A percentile compares a stretch with the other conserved stretches of the same genome.
Conservation (phyloP, 2,113 vertebrate species). For the Neotoma lepida region DNA sequence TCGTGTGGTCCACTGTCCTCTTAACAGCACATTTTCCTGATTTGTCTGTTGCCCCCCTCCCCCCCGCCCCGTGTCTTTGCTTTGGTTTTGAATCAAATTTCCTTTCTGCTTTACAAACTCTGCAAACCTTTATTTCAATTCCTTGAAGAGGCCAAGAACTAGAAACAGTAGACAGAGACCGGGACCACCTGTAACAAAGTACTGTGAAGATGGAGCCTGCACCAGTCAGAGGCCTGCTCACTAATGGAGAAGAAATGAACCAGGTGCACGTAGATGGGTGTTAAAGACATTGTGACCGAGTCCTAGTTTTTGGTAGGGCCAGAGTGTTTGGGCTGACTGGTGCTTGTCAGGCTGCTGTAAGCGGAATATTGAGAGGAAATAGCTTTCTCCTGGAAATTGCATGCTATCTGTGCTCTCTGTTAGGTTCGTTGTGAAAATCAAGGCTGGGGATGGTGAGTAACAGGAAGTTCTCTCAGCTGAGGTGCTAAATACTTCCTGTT, state of each 20-base stretch:
- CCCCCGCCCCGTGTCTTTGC: no score
- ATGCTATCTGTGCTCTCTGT: neutral
- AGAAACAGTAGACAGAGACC: neutral
- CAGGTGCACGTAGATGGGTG: neutral
- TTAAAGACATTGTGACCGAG: neutral
- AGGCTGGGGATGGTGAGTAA: neutral
- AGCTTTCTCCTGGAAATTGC: neutral
- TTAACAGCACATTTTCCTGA: neutral
- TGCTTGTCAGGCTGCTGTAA: neutral
- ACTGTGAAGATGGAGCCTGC: neutral
- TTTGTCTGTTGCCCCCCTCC: neutral
- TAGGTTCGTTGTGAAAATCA: slow-evolving; percentile 11
- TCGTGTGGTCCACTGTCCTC: neutral
- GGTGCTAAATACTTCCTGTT: neutral
- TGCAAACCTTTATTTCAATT: neutral
- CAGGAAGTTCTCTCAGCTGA: neutral
- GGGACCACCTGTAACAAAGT: neutral
- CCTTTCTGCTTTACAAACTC: no score
- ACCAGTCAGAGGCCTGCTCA: neutral
- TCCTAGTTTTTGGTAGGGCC: neutral
- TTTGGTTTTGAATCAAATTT: neutral
- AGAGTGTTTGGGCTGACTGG: neutral
- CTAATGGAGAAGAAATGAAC: neutral
- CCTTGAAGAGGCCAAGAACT: neutral
- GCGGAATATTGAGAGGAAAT: neutral